A percentile compares a stretch with the other conserved stretches of the same genome.
Conservation (phyloP, 2,113 vertebrate species). For the Salvelinus alpinus region DNA sequence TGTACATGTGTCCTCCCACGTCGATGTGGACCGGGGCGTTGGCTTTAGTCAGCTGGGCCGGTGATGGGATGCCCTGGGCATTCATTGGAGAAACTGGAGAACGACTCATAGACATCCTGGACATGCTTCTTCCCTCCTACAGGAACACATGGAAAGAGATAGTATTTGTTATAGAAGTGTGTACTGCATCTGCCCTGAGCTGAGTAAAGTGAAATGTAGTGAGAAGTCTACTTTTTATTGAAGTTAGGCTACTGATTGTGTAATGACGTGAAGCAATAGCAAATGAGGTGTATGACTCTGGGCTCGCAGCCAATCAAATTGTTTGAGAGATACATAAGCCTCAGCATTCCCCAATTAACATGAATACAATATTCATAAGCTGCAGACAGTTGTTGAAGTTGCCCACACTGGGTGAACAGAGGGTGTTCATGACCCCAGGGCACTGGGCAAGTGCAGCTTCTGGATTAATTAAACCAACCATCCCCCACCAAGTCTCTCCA, state of each 20-base stretch:
- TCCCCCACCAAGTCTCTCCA: conserved; percentile 79
- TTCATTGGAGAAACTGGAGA: conserved; percentile 90
- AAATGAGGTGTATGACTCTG: background rate
- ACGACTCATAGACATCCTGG: conserved; percentile 88
- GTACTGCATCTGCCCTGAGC: no score
- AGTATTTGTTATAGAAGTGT: no score
- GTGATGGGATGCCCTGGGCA: conserved; percentile 88
- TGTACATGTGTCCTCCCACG: conserved; percentile 92
- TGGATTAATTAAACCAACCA: conserved; percentile 85
- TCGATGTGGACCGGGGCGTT: conserved; percentile 92
- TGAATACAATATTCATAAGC: conserved; percentile 15
- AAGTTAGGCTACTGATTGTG: no score
- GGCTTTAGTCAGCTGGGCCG: conserved; percentile 90
- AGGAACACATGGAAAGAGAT: background rate
- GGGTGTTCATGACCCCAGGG: conserved; percentile 25
- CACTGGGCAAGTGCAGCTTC: conserved; percentile 67
- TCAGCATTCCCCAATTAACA: background rate
- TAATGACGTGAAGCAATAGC: no score
- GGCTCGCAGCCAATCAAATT: background rate
- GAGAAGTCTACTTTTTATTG: no score
- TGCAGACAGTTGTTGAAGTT: conserved; percentile 16
- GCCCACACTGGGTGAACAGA: conserved; percentile 15
- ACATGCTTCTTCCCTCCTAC: conserved; percentile 90
- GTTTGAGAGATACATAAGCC: background rate
- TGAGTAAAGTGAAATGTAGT: no score